A percentile compares a stretch with the other conserved stretches of the same genome.
Conservation (phyloP, 2,888 invertebrate genomes). For the Dolomedes plantarius region DNA sequence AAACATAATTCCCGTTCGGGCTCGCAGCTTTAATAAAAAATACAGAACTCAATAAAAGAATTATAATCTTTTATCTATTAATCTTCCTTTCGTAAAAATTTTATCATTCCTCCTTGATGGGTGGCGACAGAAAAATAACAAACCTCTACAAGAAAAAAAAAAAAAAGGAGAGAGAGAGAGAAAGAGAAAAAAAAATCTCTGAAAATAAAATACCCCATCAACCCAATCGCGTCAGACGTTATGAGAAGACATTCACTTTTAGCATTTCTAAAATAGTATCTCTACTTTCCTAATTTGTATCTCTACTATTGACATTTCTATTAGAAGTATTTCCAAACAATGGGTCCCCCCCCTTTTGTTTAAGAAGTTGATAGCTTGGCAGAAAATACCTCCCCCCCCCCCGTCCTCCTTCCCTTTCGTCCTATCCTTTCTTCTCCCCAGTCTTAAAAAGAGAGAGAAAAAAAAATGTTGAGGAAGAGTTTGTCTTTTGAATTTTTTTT, state of each 20-base stretch:
- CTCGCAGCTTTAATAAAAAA: not conserved
- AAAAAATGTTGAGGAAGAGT: not conserved
- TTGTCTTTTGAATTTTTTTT: slow-evolving; percentile 2
- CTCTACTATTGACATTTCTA: slow-evolving; percentile 61
- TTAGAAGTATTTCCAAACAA: slow-evolving; percentile 30
- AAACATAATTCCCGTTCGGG: slow-evolving; percentile 1
- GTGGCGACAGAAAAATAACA: not conserved
- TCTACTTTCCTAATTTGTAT: slow-evolving; percentile 30
- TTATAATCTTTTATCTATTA: slow-evolving; percentile 3
- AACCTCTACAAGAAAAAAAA: not conserved
- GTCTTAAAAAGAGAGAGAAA: not conserved
- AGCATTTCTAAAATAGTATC: slow-evolving; percentile 26
- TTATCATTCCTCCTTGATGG: not conserved
- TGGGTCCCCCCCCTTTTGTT: not conserved
- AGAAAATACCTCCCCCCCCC: not conserved
- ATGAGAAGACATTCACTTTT: not conserved
- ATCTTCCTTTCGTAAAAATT: slow-evolving; percentile 6
- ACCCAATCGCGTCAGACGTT: not conserved
- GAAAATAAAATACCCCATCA: not conserved
- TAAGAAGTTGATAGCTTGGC: slow-evolving; percentile 2
- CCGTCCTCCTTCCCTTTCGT: not conserved
- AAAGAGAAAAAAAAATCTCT: too few species aligned
- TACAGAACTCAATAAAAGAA: not conserved
- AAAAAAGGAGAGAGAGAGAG: too few species aligned
- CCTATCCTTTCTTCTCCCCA: not conserved